These are phyloP conservation scores for Battus philenor DNA, from an alignment of 1,140 invertebrate species.

Conservation along the genomic window DNA sequence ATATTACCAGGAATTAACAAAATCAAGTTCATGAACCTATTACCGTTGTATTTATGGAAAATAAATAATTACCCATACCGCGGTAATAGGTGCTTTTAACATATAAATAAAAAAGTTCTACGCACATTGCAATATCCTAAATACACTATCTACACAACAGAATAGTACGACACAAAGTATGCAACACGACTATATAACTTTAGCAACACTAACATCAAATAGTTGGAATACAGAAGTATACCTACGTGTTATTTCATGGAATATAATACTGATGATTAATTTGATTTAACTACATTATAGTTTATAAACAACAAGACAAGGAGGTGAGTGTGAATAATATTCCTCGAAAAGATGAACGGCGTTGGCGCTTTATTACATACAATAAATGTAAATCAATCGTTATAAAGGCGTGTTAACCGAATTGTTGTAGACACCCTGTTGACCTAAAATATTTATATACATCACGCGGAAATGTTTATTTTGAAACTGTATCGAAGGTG, in stretches of 20 bases:
- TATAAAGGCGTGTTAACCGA: conserved; percentile 21
- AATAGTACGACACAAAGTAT: conserved; percentile 1
- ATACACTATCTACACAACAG: neutral
- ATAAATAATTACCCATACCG: too few relatives aligned
- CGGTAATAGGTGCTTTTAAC: too few relatives aligned
- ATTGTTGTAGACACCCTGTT: conserved; percentile 33
- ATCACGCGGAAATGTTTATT: conserved; percentile 9
- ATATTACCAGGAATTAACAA: too few relatives aligned
- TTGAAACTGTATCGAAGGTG: conserved; percentile 7
- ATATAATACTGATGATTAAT: conserved; percentile 12
- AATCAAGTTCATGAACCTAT: too few relatives aligned
- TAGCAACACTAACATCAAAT: conserved; percentile 8
- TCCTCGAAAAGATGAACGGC: conserved; percentile 6
- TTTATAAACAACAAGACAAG: conserved; percentile 3
- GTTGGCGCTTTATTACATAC: conserved; percentile 15
- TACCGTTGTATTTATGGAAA: too few relatives aligned
- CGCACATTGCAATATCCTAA: too few relatives aligned
- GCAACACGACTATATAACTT: conserved; percentile 2
- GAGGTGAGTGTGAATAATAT: conserved; percentile 13
- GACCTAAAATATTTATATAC: conserved; percentile 29
- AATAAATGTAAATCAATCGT: conserved; percentile 20
- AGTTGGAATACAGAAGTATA: conserved; percentile 6
- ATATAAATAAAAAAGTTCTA: too few relatives aligned
- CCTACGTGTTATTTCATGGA: conserved; percentile 10
- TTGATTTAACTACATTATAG: conserved; percentile 8